Evolutionary conservation across 2,797 vertebrate species (phyloP).

Genomic region (Falco biarmicus): DNA sequence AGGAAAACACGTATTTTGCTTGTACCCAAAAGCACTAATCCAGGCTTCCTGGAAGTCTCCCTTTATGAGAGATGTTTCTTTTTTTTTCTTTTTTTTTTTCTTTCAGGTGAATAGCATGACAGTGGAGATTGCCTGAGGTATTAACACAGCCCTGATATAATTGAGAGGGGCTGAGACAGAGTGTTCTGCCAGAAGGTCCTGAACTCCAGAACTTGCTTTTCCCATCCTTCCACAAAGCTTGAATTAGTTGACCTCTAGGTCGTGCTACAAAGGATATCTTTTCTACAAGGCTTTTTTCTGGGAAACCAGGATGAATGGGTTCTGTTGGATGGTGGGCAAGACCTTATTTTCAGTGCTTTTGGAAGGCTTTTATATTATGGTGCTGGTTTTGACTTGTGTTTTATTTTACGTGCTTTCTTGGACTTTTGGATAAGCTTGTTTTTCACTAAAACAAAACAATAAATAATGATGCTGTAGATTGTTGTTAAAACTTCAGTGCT

Average conservation of each 20-base stretch:
- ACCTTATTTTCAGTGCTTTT: neutral
- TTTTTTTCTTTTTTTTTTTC: neutral
- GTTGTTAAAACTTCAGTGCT: neutral
- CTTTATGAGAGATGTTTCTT: neutral
- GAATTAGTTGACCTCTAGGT: conserved; percentile 21
- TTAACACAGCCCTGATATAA: conserved; percentile 16
- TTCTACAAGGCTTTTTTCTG: neutral
- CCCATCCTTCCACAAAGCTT: neutral
- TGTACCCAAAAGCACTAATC: neutral
- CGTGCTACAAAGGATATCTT: neutral
- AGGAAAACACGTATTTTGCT: neutral
- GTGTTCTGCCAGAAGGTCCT: conserved; percentile 17
- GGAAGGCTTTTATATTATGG: neutral
- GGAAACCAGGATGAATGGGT: neutral
- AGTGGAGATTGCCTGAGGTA: neutral
- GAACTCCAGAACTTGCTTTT: conserved; percentile 26
- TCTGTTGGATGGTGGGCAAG: neutral
- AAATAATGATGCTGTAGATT: neutral
- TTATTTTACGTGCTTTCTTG: neutral
- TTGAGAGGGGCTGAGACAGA: neutral
- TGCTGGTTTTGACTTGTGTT: neutral
- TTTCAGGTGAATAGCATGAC: neutral
- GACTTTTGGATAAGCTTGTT: neutral
- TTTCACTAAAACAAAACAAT: neutral
- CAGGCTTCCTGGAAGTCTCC: neutral